Conservation (phyloP, 2,797 vertebrate species). For the Diglossa cyanea region DNA sequence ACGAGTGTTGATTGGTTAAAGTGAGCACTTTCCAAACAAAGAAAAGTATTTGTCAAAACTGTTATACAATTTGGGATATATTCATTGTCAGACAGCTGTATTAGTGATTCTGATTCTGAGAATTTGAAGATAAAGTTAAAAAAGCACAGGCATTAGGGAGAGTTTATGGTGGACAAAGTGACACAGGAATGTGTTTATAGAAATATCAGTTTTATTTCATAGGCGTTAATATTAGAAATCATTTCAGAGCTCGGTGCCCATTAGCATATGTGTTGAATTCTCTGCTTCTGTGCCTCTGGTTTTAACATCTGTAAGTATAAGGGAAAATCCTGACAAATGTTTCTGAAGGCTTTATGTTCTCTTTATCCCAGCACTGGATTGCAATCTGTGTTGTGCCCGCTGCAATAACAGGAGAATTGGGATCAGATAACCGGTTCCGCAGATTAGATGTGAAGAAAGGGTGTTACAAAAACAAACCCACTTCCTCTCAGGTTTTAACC, state of each 20-base stretch:
- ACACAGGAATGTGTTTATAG: background rate
- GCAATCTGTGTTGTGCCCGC: background rate
- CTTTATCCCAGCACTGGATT: background rate
- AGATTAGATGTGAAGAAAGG: slow-evolving; percentile 35
- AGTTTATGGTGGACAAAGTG: background rate
- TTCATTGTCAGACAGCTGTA: background rate
- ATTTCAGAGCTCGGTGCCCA: background rate
- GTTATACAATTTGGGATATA: background rate
- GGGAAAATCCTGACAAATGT: slow-evolving; percentile 33
- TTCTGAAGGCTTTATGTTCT: slow-evolving; percentile 44
- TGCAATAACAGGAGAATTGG: background rate
- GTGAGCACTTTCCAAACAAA: slow-evolving; percentile 35
- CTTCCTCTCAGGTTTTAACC: slow-evolving; percentile 26
- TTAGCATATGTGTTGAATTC: background rate
- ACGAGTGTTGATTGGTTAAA: slow-evolving; percentile 27
- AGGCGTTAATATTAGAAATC: background rate
- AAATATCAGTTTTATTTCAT: background rate
- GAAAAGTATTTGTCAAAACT: slow-evolving; percentile 51
- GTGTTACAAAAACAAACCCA: background rate
- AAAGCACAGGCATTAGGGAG: background rate
- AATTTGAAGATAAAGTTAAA: background rate
- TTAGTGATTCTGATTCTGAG: background rate
- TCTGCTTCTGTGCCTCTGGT: background rate
- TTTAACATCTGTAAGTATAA: background rate
- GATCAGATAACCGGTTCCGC: background rate